Percentiles rank a stretch among this genome's conserved stretches.
These are phyloP conservation scores for Hylia prasina DNA, from an alignment of 2,113 vertebrate genomes.

Conservation along the genomic window DNA sequence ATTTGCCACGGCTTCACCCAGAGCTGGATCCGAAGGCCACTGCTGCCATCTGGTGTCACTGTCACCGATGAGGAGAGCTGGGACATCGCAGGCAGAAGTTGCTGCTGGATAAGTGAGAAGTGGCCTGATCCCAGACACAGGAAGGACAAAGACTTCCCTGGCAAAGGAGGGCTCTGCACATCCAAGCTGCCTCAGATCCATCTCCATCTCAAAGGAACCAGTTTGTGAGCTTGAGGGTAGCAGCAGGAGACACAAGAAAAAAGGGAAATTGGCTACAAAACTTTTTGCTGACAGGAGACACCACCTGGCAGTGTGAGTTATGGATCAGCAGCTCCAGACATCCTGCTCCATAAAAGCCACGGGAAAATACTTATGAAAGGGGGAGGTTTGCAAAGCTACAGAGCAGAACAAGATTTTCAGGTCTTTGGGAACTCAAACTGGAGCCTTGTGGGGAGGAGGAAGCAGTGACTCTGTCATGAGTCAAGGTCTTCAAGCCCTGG, in stretches of 20 bases:
- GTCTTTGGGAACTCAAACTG: not conserved
- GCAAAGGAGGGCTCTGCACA: not conserved
- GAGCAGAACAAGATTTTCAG: not conserved
- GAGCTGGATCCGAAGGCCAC: slow-evolving; percentile 74
- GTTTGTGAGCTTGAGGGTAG: not conserved
- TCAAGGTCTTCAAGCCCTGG: not conserved
- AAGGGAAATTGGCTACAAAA: not conserved
- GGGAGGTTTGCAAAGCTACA: not conserved
- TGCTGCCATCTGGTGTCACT: slow-evolving; percentile 87
- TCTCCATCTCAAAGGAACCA: not conserved
- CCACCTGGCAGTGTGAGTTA: not conserved
- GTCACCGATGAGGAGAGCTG: not conserved
- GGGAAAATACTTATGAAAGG: fast-evolving
- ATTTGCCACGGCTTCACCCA: fast-evolving
- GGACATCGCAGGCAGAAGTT: not conserved
- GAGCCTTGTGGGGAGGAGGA: not conserved
- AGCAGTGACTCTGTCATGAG: not conserved
- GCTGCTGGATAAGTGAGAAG: not conserved
- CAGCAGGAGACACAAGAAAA: not conserved
- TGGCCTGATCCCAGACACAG: not conserved
- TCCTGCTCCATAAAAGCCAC: not conserved
- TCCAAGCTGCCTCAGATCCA: fast-evolving
- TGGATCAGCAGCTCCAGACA: not conserved
- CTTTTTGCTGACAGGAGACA: not conserved
- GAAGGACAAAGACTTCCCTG: not conserved